Evolutionary conservation across 2,888 invertebrate genomes (phyloP).

Genomic region (Synergus laeviventris): DNA sequence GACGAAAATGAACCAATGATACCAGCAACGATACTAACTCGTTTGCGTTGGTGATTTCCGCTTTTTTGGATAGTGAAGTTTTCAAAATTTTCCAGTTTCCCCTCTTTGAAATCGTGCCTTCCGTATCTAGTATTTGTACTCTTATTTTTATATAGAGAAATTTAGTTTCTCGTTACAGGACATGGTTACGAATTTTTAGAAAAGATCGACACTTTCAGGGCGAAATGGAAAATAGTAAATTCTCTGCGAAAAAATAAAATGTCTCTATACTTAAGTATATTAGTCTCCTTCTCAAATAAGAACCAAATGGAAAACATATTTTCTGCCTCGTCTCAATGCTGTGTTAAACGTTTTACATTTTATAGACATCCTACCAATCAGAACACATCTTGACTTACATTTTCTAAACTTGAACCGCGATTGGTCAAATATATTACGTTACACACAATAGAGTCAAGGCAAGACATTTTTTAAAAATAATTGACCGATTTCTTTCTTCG

Average conservation of each 20-base stretch:
- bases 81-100: conserved; percentile 9
- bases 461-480: not conserved
- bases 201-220: conserved; percentile 2
- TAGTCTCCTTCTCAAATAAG: not conserved
- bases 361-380: conserved; percentile 9
- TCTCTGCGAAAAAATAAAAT: not conserved
- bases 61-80: conserved; percentile 21
- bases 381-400: conserved; percentile 24
- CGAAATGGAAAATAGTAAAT: not conserved
- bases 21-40: conserved; percentile 29
- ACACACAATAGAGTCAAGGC: conserved; percentile 21
- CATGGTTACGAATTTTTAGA: conserved; percentile 34
- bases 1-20: conserved; percentile 29
- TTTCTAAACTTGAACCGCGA: conserved; percentile 26
- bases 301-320: not conserved
- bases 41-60: conserved; percentile 21
- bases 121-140: conserved; percentile 33
- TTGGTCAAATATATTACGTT: conserved; percentile 13
- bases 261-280: not conserved
- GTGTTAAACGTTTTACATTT: conserved; percentile 12
- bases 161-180: conserved; percentile 7
- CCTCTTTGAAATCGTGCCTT: conserved; percentile 2
- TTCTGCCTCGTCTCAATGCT: conserved; percentile 19
- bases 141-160: conserved; percentile 23
- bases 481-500: not conserved